Evolutionary conservation across 2,113 vertebrate genomes (phyloP).

Genomic region (Erythrocebus patas): DNA sequence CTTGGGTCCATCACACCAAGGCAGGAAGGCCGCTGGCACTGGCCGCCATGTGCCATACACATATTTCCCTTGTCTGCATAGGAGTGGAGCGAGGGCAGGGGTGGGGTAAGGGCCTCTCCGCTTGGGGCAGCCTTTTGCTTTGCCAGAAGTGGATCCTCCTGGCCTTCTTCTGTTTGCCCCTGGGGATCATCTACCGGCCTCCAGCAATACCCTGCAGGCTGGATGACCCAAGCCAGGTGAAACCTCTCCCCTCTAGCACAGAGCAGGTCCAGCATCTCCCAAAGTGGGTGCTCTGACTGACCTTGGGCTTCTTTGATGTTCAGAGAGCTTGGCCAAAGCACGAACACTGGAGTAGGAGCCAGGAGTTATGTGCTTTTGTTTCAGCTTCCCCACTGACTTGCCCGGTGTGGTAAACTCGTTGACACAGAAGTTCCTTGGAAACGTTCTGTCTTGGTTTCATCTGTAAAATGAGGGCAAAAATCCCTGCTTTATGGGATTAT

Average conservation of each 20-base stretch:
- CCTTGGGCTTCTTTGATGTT: neutral
- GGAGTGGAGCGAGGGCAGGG: neutral
- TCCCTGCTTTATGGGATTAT: neutral
- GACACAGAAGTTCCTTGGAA: neutral
- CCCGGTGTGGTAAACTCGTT: neutral
- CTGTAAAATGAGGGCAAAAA: slow-evolving; percentile 13
- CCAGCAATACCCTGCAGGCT: neutral
- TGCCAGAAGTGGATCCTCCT: neutral
- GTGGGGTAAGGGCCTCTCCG: neutral
- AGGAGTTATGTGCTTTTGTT: neutral
- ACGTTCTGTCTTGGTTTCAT: neutral
- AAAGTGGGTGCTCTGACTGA: neutral
- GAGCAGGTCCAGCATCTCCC: neutral
- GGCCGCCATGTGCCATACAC: neutral
- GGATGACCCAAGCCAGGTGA: neutral
- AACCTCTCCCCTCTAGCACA: neutral
- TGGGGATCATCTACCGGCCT: neutral
- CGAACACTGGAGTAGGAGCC: neutral
- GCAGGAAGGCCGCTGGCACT: neutral
- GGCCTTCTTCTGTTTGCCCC: neutral
- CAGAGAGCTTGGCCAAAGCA: neutral
- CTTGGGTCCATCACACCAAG: neutral
- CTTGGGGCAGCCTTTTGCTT: neutral
- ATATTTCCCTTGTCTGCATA: neutral
- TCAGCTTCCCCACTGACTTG: neutral